A percentile compares a stretch with the other conserved stretches of the same genome.
Conservation (phyloP, 2,797 vertebrate genomes). For the Valencia hispanica region DNA sequence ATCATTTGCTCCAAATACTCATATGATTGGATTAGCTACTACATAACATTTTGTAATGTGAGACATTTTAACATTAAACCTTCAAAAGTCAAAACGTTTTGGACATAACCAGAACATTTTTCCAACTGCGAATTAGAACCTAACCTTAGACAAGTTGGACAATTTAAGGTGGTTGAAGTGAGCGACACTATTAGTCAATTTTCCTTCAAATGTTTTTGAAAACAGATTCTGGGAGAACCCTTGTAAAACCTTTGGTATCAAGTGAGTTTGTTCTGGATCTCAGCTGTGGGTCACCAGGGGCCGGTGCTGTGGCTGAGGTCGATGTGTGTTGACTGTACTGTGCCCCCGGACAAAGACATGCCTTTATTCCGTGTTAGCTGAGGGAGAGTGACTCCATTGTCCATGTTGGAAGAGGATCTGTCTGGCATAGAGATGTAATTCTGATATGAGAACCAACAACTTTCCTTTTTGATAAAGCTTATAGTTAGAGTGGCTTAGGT, state of each 20-base stretch:
- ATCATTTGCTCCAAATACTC: no score
- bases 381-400: constrained; percentile 59
- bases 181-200: not conserved
- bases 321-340: constrained; percentile 46
- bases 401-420: constrained; percentile 27
- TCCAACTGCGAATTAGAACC: not conserved
- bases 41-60: no score
- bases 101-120: not conserved
- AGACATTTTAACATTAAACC: not conserved
- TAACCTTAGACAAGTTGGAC: not conserved
- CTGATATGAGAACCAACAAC: constrained; percentile 38
- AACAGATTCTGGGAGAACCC: not conserved
- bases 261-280: not conserved
- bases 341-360: constrained; percentile 48
- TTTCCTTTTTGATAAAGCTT: no score
- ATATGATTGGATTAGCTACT: no score
- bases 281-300: constrained; percentile 13
- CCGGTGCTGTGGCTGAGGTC: constrained; percentile 31
- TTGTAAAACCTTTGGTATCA: not conserved
- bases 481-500: no score
- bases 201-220: not conserved
- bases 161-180: no score
- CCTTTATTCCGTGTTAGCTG: constrained; percentile 48
- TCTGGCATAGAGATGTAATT: constrained; percentile 33
- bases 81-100: not conserved